These are phyloP conservation scores for Entelurus aequoreus DNA, from an alignment of 2,113 vertebrate genomes.

Conservation along the genomic window DNA sequence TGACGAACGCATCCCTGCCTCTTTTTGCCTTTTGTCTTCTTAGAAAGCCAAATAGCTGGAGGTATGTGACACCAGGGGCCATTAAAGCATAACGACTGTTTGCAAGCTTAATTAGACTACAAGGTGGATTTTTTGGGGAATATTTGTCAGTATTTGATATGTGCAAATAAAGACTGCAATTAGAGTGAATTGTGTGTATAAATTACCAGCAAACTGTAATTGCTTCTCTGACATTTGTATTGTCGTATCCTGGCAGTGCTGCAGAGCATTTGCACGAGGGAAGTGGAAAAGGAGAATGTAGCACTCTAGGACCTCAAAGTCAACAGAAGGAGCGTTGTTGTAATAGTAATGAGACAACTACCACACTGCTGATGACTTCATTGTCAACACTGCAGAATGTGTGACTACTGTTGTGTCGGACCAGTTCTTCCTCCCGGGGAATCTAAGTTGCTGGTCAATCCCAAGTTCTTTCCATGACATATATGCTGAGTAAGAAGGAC, in stretches of 20 bases:
- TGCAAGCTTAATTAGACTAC: conserved; percentile 26
- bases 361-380: too few species aligned
- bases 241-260: conserved; percentile 13
- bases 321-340: too few species aligned
- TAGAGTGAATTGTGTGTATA: conserved; percentile 38
- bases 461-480: too few species aligned
- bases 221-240: conserved; percentile 26
- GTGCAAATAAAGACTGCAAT: conserved; percentile 46
- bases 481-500: too few species aligned
- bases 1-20: not conserved
- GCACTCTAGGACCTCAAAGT: too few species aligned
- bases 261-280: conserved; percentile 7
- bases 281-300: too few species aligned
- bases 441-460: too few species aligned
- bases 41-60: conserved; percentile 1
- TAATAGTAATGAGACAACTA: too few species aligned
- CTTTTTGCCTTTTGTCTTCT: not conserved
- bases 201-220: conserved; percentile 43
- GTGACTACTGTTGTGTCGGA: too few species aligned
- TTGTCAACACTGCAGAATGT: too few species aligned
- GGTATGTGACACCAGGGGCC: not conserved
- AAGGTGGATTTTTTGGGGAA: conserved; percentile 16
- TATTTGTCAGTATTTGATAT: conserved; percentile 41
- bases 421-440: too few species aligned
- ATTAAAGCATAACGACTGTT: not conserved